Evolutionary conservation across 2,113 vertebrate species (phyloP).

Genomic region (Saguinus midas): DNA sequence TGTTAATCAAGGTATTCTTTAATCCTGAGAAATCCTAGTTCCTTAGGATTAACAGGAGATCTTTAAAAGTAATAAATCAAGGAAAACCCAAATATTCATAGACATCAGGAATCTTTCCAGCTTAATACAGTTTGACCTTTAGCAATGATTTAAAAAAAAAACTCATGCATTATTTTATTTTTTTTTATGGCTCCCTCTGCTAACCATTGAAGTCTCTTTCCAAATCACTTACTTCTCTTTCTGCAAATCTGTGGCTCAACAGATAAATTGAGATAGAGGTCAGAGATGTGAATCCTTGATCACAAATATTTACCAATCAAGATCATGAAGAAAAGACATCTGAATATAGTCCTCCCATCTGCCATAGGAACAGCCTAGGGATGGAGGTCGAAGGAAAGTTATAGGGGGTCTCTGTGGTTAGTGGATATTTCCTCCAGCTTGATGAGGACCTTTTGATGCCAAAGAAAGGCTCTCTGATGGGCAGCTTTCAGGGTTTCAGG

Average conservation of each 20-base stretch:
- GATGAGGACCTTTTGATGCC: not conserved
- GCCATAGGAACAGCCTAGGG: no score
- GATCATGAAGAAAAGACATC: not conserved
- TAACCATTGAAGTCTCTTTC: not conserved
- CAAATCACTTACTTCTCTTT: slow-evolving; percentile 32
- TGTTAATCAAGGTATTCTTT: not conserved
- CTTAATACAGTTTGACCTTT: not conserved
- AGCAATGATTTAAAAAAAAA: not conserved
- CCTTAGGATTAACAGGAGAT: not conserved
- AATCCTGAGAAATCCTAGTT: not conserved
- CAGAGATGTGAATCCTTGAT: not conserved
- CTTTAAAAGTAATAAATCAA: not conserved
- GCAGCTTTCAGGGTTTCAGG: not conserved
- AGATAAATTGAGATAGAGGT: not conserved
- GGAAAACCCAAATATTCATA: not conserved
- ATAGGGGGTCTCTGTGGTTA: not conserved
- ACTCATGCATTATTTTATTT: not conserved
- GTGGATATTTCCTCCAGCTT: not conserved
- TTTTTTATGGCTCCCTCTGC: not conserved
- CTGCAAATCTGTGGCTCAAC: not conserved
- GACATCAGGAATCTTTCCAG: not conserved
- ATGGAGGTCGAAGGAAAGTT: not conserved
- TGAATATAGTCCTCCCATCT: not conserved
- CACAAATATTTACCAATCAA: not conserved
- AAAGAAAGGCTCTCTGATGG: slow-evolving; percentile 5